These are phyloP conservation scores for Epiblema foenella DNA, from an alignment of 2,888 invertebrate genomes.

Conservation along the genomic window DNA sequence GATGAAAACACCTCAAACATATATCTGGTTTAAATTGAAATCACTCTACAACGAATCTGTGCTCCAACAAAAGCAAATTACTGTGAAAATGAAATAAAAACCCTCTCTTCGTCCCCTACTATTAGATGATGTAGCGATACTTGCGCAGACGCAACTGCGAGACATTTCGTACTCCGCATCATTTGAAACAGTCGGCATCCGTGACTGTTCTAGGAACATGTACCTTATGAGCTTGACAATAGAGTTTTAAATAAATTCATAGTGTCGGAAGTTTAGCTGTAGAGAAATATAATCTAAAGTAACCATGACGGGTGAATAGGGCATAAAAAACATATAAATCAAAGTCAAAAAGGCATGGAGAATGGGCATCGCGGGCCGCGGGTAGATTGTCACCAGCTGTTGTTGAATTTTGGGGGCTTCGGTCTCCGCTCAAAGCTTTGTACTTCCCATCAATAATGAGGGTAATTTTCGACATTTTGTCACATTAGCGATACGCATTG, in stretches of 20 bases:
- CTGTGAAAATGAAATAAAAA: slow-evolving; percentile 83
- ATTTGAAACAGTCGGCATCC: slow-evolving; percentile 54
- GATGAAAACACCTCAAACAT: slow-evolving; percentile 38
- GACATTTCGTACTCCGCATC: slow-evolving; percentile 62
- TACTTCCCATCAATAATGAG: slow-evolving; percentile 82
- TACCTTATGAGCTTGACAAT: slow-evolving; percentile 46
- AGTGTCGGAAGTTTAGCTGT: slow-evolving; percentile 49
- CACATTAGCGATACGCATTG: slow-evolving; percentile 80
- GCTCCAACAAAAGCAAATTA: slow-evolving; percentile 79
- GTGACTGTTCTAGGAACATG: slow-evolving; percentile 48
- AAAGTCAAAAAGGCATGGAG: slow-evolving; percentile 86
- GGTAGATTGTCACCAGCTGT: slow-evolving; percentile 81
- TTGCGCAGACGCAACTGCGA: slow-evolving; percentile 75
- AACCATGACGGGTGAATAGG: slow-evolving; percentile 82
- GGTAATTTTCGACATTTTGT: slow-evolving; percentile 83
- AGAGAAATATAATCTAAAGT: slow-evolving; percentile 72
- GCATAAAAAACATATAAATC: slow-evolving; percentile 85
- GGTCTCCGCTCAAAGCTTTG: slow-evolving; percentile 65
- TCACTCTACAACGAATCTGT: slow-evolving; percentile 76
- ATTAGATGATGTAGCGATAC: slow-evolving; percentile 84
- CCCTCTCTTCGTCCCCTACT: slow-evolving; percentile 80
- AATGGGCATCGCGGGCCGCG: slow-evolving; percentile 77
- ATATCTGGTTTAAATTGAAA: too few relatives aligned
- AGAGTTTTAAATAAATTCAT: slow-evolving; percentile 50
- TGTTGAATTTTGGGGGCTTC: slow-evolving; percentile 51